Percentiles rank a stretch among this genome's conserved stretches.
Conservation (phyloP, 2,888 invertebrate genomes). For the Oeneis ivallda region DNA sequence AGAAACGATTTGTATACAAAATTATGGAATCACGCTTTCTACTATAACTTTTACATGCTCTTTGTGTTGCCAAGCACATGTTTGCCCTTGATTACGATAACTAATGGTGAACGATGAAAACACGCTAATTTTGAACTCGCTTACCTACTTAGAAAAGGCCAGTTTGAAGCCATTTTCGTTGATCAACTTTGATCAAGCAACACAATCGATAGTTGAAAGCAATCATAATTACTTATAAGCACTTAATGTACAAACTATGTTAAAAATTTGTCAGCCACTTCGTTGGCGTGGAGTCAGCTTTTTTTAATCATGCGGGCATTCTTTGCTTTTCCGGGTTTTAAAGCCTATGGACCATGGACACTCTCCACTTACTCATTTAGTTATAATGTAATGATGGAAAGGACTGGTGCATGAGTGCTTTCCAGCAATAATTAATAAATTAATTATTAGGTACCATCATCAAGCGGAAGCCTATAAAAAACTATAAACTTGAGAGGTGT, state of each 20-base stretch:
- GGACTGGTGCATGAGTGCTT: no score
- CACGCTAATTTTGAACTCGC: not conserved
- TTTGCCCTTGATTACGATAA: conserved; percentile 1
- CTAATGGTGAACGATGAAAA: not conserved
- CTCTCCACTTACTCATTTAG: no score
- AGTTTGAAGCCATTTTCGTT: not conserved
- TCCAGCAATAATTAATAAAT: no score
- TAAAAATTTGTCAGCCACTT: no score
- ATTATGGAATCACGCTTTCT: conserved; percentile 3
- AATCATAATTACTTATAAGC: not conserved
- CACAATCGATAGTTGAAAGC: conserved; percentile 1
- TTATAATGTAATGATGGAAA: no score
- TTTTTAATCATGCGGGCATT: no score
- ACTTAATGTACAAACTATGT: not conserved
- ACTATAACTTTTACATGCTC: not conserved
- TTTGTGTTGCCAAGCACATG: not conserved
- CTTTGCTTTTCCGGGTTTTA: no score
- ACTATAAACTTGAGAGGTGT: no score
- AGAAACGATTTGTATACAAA: not conserved
- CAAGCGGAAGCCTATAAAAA: no score
- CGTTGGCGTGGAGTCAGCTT: no score
- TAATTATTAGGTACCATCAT: no score
- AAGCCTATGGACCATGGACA: not conserved
- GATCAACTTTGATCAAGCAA: conserved; percentile 1
- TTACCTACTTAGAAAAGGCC: conserved; percentile 6